Percentiles rank a stretch among this genome's conserved stretches.
Evolutionary conservation across 2,888 invertebrate genomes (phyloP).

Genomic region (Hyles lineata): DNA sequence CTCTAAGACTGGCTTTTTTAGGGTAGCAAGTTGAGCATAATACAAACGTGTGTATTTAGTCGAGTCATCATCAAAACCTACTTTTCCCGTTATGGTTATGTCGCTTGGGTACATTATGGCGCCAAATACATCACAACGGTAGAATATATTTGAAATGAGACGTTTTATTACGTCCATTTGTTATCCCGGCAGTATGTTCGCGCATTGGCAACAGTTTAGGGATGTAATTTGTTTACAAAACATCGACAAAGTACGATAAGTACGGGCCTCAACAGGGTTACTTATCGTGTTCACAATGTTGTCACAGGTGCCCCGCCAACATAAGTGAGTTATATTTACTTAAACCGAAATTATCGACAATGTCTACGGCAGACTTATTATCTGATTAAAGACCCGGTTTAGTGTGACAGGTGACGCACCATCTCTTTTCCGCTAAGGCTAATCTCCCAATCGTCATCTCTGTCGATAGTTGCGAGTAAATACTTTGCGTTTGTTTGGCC

Average conservation of each 20-base stretch:
- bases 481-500: constrained; percentile 27
- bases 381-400: constrained; percentile 51
- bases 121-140: constrained; percentile 23
- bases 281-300: constrained; percentile 55
- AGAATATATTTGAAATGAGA: not conserved
- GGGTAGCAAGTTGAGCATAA: constrained; percentile 3
- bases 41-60: constrained; percentile 10
- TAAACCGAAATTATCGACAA: constrained; percentile 64
- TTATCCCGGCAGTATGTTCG: not conserved
- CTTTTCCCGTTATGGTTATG: constrained; percentile 25
- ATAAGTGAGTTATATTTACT: constrained; percentile 60
- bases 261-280: constrained; percentile 67
- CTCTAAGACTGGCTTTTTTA: constrained; percentile 13
- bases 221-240: constrained; percentile 51
- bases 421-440: constrained; percentile 15
- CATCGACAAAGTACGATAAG: constrained; percentile 45
- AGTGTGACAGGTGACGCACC: constrained; percentile 39
- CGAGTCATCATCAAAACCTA: constrained; percentile 16
- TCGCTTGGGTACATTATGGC: constrained; percentile 29
- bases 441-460: constrained; percentile 15
- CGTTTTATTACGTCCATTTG: not conserved
- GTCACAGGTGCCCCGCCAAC: constrained; percentile 62
- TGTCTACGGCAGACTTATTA: constrained; percentile 52
- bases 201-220: constrained; percentile 31
- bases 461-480: constrained; percentile 11